Conservation (phyloP, 2,113 vertebrate genomes). For the Malaclemys terrapin region DNA sequence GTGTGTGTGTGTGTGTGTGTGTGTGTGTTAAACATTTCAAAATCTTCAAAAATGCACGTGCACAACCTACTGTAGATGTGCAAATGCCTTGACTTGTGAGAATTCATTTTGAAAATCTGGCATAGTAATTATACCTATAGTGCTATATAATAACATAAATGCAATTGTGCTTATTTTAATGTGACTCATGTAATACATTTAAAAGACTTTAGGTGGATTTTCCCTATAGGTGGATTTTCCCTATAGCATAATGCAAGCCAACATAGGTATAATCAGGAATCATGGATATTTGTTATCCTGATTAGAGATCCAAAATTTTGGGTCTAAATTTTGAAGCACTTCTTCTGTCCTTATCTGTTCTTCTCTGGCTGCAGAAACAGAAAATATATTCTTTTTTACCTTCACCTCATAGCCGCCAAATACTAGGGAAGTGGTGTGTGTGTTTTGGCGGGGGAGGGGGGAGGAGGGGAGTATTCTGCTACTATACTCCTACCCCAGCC, state of each 20-base stretch:
- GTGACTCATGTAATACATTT: background rate
- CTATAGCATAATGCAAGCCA: background rate
- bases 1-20: too few relatives aligned
- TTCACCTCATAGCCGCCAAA: background rate
- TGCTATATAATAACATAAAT: background rate
- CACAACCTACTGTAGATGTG: background rate
- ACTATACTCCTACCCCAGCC: background rate
- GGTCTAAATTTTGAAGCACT: background rate
- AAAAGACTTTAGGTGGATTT: background rate
- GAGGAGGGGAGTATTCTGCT: rapidly evolving
- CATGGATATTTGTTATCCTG: background rate
- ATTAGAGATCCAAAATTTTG: constrained; percentile 22
- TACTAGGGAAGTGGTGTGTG: background rate
- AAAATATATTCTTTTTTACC: background rate
- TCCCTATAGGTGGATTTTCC: background rate
- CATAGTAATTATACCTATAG: background rate
- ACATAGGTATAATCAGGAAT: background rate
- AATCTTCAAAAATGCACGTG: background rate
- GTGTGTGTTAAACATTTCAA: background rate
- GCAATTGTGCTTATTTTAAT: background rate
- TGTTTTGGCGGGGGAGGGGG: too few relatives aligned
- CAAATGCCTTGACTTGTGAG: background rate
- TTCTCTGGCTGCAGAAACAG: constrained; percentile 8
- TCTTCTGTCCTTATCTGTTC: constrained; percentile 46
- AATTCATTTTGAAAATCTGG: background rate